Base-by-base conservation (phyloP, 2,888 invertebrate genomes). In the Hydropsyche betteni region DNA sequence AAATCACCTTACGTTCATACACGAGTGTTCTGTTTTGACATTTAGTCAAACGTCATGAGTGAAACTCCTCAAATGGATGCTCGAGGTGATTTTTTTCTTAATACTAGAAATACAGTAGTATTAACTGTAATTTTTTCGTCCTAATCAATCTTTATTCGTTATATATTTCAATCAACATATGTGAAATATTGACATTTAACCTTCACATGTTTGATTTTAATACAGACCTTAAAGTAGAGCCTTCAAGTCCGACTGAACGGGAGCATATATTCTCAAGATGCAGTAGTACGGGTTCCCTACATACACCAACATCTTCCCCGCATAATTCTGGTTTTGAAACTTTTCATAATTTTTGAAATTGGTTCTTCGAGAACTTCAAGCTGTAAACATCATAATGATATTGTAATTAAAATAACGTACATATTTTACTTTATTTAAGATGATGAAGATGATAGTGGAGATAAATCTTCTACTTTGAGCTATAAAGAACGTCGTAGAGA, bases 401-500 rank as follows among this genome's bases (percentile, higher is more conserved):
- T 24, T 24, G 2, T 2, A 24, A 24, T 24, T 24, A 24, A 24
- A 2, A 44, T 10, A 44, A 44, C 44, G 6, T 6, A 44, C n/a
- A 8, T 44, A 44, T 44, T n/a, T n/a, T n/a, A 8, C 44, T 6
- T 6, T 44, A 61, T 16, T 84, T 10, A 81, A 89, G 90, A 90
- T 81, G 90, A 90, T 81, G 90, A 90, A 84, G 90, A 90, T 82
- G 90, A 90, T 79, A 89, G 89, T 80, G 89, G 89, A 64, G 90
- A 90, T 81, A 88, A 86, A 81, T 85, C 87, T 34, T 87, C 89
- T 77, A 86, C 94, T 2, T 85, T 95, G 76, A 96, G 94, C 82
- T 98, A 97, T 84, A 98, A 97, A 84, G 97, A 98, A 82, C 89
- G 98, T 52, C 89, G 98, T 74, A 89, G 98, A 78, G 97, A 98